Evolutionary conservation across 2,797 vertebrate species (phyloP).

Genomic region (Lutjanus campechanus): DNA sequence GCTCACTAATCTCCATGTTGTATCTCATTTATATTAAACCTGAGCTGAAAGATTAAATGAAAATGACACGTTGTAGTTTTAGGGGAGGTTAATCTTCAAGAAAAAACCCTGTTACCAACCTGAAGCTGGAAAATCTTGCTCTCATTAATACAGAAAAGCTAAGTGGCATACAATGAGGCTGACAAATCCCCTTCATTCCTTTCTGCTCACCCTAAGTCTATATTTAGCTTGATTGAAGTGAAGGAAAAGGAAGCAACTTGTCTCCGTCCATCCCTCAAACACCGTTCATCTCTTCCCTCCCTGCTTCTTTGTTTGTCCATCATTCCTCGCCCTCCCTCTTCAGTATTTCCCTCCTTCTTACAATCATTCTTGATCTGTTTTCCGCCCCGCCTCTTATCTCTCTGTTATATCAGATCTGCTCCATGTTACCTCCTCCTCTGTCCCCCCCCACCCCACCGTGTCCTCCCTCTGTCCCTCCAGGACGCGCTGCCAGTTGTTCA

Average conservation of each 20-base stretch:
- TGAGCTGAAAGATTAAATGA: neutral
- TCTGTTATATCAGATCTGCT: conserved; percentile 37
- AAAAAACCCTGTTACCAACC: neutral
- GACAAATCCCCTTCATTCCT: conserved; percentile 1
- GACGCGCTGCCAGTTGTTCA: conserved; percentile 48
- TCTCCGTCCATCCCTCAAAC: neutral
- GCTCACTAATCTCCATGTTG: neutral
- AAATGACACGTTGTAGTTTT: neutral
- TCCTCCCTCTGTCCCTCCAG: conserved; percentile 30
- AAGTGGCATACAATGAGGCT: neutral
- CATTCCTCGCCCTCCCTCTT: neutral
- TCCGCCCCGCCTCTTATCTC: conserved; percentile 23
- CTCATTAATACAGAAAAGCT: neutral
- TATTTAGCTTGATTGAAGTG: conserved; percentile 6
- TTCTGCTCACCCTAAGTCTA: conserved; percentile 1
- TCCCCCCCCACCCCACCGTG: rapidly evolving
- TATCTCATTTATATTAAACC: neutral
- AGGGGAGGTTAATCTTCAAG: neutral
- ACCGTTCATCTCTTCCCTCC: neutral
- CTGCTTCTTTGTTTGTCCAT: neutral
- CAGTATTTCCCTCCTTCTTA: neutral
- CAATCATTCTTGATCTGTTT: neutral
- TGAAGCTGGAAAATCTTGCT: neutral
- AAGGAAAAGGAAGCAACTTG: neutral
- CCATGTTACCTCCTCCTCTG: conserved; percentile 16